These are phyloP conservation scores for Dissostichus mawsoni DNA, from an alignment of 2,113 vertebrate species.

Conservation along the genomic window DNA sequence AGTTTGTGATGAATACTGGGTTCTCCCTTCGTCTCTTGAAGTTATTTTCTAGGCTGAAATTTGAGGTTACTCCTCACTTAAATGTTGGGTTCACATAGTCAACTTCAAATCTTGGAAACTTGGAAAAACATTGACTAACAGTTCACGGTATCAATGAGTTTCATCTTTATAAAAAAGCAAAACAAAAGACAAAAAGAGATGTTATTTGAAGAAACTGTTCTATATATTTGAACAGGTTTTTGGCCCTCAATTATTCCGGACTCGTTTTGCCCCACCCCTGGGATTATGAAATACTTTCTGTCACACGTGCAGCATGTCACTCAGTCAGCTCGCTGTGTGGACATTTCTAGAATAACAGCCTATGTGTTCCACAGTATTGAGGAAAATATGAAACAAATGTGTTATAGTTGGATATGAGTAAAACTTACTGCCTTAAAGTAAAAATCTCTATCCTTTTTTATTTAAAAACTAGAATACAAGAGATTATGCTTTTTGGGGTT, in stretches of 20 bases:
- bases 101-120: not conserved
- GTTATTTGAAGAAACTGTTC: not conserved
- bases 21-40: not conserved
- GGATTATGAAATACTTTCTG: constrained; percentile 28
- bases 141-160: not conserved
- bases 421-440: not conserved
- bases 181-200: not conserved
- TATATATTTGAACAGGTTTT: constrained; percentile 28
- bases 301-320: constrained; percentile 18
- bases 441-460: not conserved
- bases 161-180: not conserved
- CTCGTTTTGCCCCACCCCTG: constrained; percentile 61
- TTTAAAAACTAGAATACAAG: not conserved
- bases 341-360: constrained; percentile 18
- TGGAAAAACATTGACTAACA: not conserved
- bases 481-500: too few relatives aligned
- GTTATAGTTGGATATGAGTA: not conserved
- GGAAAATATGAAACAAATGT: constrained; percentile 33
- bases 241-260: constrained; percentile 29
- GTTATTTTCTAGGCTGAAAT: constrained; percentile 18
- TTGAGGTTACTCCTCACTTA: not conserved
- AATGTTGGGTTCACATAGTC: not conserved
- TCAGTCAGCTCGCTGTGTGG: constrained; percentile 28
- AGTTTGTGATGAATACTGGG: constrained; percentile 12
- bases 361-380: not conserved